Evolutionary conservation across 1,140 invertebrate species (phyloP).

Genomic region (Eupeodes corollae): DNA sequence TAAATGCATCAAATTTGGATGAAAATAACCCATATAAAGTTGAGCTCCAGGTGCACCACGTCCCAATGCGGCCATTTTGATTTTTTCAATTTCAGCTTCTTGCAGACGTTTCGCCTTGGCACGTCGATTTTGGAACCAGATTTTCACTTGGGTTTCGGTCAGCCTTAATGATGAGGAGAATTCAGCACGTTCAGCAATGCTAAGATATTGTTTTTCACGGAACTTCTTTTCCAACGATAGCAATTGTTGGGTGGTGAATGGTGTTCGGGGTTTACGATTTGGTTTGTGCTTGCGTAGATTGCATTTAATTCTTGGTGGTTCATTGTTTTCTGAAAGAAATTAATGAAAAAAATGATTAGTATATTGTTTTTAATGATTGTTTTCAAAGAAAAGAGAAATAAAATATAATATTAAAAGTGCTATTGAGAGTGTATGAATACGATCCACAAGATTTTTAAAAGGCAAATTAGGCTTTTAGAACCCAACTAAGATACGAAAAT

Average conservation of each 20-base stretch:
- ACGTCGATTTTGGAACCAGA: conserved; percentile 94
- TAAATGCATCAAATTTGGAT: conserved; percentile 36
- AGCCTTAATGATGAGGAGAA: conserved; percentile 87
- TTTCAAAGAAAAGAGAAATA: conserved; percentile 1
- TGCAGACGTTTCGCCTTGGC: conserved; percentile 91
- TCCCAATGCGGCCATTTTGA: conserved; percentile 61
- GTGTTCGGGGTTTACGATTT: conserved; percentile 92
- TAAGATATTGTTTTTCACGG: conserved; percentile 89
- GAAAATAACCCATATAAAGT: conserved; percentile 37
- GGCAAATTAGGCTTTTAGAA: too few species aligned
- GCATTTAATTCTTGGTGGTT: conserved; percentile 78
- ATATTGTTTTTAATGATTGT: background rate
- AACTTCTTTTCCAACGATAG: conserved; percentile 93
- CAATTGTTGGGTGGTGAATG: conserved; percentile 93
- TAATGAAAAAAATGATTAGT: background rate
- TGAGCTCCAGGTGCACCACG: conserved; percentile 36
- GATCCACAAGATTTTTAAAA: too few species aligned
- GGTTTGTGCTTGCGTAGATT: conserved; percentile 87
- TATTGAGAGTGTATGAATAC: background rate
- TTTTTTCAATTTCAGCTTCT: conserved; percentile 85
- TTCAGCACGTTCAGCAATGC: conserved; percentile 91
- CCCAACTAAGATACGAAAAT: too few species aligned
- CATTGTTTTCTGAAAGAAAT: conserved; percentile 36
- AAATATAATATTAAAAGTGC: conserved; percentile 4
- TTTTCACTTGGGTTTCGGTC: conserved; percentile 95